Evolutionary conservation across 2,888 invertebrate genomes (phyloP).

Genomic region (Patella ulyssiponensis): DNA sequence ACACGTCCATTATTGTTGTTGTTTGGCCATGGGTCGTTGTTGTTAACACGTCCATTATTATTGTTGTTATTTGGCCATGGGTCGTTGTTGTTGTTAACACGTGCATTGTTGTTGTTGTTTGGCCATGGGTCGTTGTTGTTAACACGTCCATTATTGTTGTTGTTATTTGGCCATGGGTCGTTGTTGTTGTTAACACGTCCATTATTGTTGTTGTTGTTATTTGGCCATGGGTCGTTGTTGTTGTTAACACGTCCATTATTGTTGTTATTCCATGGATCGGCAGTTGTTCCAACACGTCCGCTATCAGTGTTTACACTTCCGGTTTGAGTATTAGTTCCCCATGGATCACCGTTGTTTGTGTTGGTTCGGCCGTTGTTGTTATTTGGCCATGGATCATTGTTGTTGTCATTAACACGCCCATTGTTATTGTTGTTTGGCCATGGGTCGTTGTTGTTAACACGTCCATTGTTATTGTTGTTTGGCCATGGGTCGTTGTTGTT

Average conservation of each 20-base stretch:
- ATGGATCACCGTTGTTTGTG: not conserved
- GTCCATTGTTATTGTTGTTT: not conserved
- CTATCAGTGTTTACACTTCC: too few species aligned
- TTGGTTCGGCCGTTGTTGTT: not conserved
- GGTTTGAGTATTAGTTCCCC: too few species aligned
- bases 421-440: not conserved
- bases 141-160: not conserved
- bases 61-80: slow-evolving; percentile 3
- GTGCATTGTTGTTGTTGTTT: not conserved
- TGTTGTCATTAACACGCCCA: not conserved
- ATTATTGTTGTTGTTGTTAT: not conserved
- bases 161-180: not conserved
- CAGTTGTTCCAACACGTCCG: not conserved
- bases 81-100: not conserved
- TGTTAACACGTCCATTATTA: not conserved
- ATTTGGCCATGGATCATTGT: not conserved
- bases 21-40: slow-evolving; percentile 1
- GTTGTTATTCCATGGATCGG: not conserved
- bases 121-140: not conserved
- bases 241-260: not conserved
- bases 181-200: not conserved
- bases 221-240: not conserved
- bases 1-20: not conserved
- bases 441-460: not conserved
- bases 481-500: too few species aligned